Base-by-base conservation (phyloP, 1,140 invertebrate species). In the Heliothis subflexa region DNA sequence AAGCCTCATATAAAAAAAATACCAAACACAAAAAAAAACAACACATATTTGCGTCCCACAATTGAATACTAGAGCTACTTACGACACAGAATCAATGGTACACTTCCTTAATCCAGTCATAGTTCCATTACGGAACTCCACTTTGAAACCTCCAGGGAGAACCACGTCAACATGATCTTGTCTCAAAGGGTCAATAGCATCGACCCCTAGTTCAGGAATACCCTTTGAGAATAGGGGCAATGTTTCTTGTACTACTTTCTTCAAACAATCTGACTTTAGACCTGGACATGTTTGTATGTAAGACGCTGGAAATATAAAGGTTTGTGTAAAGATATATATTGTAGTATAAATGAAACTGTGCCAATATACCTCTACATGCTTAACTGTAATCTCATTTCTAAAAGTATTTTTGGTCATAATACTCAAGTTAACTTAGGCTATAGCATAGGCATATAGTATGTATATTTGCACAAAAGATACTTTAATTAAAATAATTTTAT, bases 181-280 rank as follows among this genome's bases (percentile, higher is more conserved):
- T 21, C 16, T 16, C 0, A 89, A 45, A 33, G 91, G 91, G 55
- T 93, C 91, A 21, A 85, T 80, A 0, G 89, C 21, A 11, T 82
- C 80, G 3, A 93, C 78, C 10, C 86, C 88, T 40, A 91, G 70
- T n/a, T 82, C 84, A 11, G 86, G 87, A n/a, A 89, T 85, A 14
- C 91, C 91, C 71, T 89, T 88, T 0, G 83, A 74, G 52, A 91
- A 91, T n/a, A 80, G 33, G 11, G 90, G 89, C 10, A 93, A 80
- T 0, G 83, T 88, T 57, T 87, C 86, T 82, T 89, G 88, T 21
- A 91, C 64, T 49, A 79, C 90, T 55, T 85, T 87, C 68, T 88
- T 86, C 3, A 93, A 81, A 77, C 91, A 93, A 16, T 87, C 91
- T 14, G 87, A 79, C 40, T 79, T 91, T 25, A 88, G 73, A 14